Conservation (phyloP, 2,113 vertebrate species). For the Hylia prasina region DNA sequence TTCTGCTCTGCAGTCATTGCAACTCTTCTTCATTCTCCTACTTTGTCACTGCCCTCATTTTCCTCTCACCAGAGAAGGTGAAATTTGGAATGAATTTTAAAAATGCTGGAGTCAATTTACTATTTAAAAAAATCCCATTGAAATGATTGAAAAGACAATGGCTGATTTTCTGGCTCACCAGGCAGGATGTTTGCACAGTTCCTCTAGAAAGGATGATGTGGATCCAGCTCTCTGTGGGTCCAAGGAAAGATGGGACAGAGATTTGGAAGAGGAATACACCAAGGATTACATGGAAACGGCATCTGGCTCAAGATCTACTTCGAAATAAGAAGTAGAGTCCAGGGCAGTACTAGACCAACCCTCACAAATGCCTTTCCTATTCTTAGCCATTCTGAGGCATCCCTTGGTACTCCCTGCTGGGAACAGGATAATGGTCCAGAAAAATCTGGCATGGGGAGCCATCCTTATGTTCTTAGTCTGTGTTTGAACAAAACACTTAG, state of each 20-base stretch:
- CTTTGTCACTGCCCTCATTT: not conserved
- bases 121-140: not conserved
- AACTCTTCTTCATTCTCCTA: not conserved
- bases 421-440: not conserved
- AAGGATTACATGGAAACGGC: not conserved
- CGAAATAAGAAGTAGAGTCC: not conserved
- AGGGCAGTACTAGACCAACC: not conserved
- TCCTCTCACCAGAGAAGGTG: not conserved
- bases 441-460: not conserved
- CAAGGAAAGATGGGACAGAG: not conserved
- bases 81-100: not conserved
- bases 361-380: not conserved
- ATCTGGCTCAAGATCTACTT: not conserved
- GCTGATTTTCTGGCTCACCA: not conserved
- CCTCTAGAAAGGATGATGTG: not conserved
- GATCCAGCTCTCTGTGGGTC: not conserved
- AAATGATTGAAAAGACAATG: not conserved
- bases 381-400: not conserved
- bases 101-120: not conserved
- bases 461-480: not conserved
- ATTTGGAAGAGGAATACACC: not conserved
- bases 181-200: not conserved
- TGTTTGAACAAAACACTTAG: not conserved
- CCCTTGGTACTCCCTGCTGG: not conserved
- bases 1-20: not conserved